These are phyloP conservation scores for Eilema griseolum DNA, from an alignment of 2,888 invertebrate genomes.

Conservation along the genomic window DNA sequence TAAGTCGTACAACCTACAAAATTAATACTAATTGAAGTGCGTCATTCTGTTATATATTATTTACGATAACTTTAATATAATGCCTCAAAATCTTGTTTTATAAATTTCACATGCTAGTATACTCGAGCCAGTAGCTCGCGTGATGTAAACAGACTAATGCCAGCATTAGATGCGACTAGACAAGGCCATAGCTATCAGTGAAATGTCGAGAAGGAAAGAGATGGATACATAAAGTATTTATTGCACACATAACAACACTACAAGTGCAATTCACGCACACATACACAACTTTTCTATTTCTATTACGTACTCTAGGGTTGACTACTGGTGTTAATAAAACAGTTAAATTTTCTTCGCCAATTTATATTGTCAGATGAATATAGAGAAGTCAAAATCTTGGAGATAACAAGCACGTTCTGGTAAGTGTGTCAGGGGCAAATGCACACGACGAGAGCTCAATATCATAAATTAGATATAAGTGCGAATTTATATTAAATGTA, in stretches of 20 bases:
- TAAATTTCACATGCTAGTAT: constrained; percentile 35
- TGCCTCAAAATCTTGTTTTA: neutral
- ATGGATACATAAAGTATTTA: constrained; percentile 83
- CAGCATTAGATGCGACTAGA: constrained; percentile 87
- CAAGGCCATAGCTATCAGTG: constrained; percentile 87
- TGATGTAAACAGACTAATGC: constrained; percentile 80
- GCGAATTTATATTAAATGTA: neutral
- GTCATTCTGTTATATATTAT: constrained; percentile 27
- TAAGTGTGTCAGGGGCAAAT: constrained; percentile 54
- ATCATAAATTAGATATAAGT: constrained; percentile 17
- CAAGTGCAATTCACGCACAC: constrained; percentile 83
- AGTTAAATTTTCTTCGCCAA: constrained; percentile 53
- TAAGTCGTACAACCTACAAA: constrained; percentile 62
- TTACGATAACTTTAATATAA: constrained; percentile 6
- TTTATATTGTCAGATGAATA: constrained; percentile 42
- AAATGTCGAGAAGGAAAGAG: constrained; percentile 87
- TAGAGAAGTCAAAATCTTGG: constrained; percentile 43
- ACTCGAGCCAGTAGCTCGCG: constrained; percentile 63
- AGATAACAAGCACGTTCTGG: constrained; percentile 46
- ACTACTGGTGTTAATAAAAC: constrained; percentile 67
- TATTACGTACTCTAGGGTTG: constrained; percentile 79
- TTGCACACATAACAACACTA: constrained; percentile 83
- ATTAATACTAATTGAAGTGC: constrained; percentile 50
- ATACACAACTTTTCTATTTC: constrained; percentile 80
- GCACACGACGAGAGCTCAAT: constrained; percentile 27